Conservation (phyloP, 1,140 invertebrate genomes). For the Mercenaria mercenaria region DNA sequence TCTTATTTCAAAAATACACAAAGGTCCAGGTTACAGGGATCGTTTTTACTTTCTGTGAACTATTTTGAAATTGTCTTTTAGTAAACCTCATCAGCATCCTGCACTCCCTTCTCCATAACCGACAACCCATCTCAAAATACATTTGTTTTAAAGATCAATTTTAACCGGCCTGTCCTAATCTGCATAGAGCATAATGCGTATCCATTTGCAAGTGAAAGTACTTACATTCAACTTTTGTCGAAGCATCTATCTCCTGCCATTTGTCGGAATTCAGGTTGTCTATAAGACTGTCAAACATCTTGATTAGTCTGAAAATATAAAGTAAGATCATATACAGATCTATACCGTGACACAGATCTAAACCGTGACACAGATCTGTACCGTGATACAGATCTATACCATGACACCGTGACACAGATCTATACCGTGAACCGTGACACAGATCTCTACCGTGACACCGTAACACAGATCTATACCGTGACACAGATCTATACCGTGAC, state of each 20-base stretch:
- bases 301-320: background rate
- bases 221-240: background rate
- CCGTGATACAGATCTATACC: too few species aligned
- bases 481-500: too few species aligned
- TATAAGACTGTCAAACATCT: constrained; percentile 47
- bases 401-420: too few species aligned
- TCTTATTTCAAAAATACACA: too few species aligned
- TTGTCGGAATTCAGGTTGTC: constrained; percentile 22
- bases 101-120: background rate
- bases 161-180: background rate
- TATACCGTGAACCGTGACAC: too few species aligned
- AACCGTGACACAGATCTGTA: too few species aligned
- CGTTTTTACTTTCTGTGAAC: background rate
- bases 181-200: background rate
- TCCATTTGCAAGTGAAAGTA: too few species aligned
- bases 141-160: background rate
- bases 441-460: too few species aligned
- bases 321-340: too few species aligned
- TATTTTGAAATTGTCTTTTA: background rate
- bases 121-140: background rate
- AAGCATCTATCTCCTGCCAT: constrained; percentile 22
- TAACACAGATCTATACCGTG: too few species aligned
- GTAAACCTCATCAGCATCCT: background rate
- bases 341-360: too few species aligned
- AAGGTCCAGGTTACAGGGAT: too few species aligned